Base-by-base conservation (phyloP, 2,113 vertebrate genomes). In the Haemorhous mexicanus region DNA sequence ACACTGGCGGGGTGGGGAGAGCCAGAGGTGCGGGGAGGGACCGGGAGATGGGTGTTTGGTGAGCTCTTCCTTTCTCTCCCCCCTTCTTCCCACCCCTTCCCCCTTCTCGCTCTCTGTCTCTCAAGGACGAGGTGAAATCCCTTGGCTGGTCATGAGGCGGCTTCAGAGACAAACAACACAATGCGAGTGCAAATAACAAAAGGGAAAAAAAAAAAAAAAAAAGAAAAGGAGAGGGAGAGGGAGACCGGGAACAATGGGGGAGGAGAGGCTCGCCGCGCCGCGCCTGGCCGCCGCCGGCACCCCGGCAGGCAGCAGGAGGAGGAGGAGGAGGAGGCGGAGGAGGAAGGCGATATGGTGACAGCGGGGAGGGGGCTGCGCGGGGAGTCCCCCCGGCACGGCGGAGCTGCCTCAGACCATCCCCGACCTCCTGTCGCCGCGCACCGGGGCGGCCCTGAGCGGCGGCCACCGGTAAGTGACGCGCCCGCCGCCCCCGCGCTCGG, bases 61-160 rank as follows among this genome's bases (percentile, higher is more conserved):
- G 91, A 81, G 85, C 95, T 92, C 87, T 85, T 95, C 92, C 94
- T 62, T 93, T 92, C 74, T 94, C 77, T 85, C 33, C 32, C 73
- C 62, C 56, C 28, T 77, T 49, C 70, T 80, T 80, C 63, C 75
- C 68, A 75, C 50, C 84, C 89, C 89, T 52, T 59, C 52, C 77
- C 68, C 68, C 90, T 87, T 75, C 84, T 90, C 92, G 70, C 82
- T 43, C 78, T 88, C 90, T 89, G 52, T 91, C 37, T 97, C 96
- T 98, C 98, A 98, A 98, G 97, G 98, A 98, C 98, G 97, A 97
- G 98, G 98, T 97, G 98, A 98, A 97, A 98, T 98, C 98, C 98
- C 97, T 93, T 81, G 64, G 97, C 97, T 97, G 98, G 98, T 98
- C 98, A 97, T 92, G 97, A 97, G 97, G 98, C 98, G 97, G 98